Base-by-base conservation (phyloP, 2,888 invertebrate species). In the Beris chalybata region DNA sequence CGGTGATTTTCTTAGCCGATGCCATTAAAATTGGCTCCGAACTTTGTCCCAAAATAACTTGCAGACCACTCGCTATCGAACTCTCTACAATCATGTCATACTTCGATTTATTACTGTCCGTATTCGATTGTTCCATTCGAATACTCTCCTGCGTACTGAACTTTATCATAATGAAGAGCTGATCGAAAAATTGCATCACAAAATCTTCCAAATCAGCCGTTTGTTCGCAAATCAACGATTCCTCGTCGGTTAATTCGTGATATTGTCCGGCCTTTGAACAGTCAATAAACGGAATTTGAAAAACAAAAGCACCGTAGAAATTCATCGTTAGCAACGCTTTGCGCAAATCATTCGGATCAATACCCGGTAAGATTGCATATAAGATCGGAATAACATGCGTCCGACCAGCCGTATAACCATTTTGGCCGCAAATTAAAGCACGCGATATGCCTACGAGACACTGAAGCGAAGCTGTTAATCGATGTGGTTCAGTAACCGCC, bases 201-300 rank as follows among this genome's bases (percentile, higher is more conserved):
- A 96, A 95, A 76, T 95, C 93, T 80, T 96, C 95, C 73, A 95
- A 89, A 72, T 89, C 89, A 1, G 93, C 92, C 0, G 94, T 92
- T 0, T 90, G 89, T 71, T 90, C 89, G 77, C 94, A 94, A 4
- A 88, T 83, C 29, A 85, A 77, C 22, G 85, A 82, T 74, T 95
- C 95, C 67, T 90, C 88, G 74, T 92, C 92, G 0, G 90, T 89
- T 69, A 95, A 82, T 75, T 90, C 87, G 75, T 87, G 85, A 72
- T 87, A 78, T 65, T 87, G 85, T 45, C 85, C 82, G 3, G 93
- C 92, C 12, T 87, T 85, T 5, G 95, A 94, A 70, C 92, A 94
- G 77, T 97, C 93, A 5, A 93, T 88, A 30, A 93, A 81, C 0
- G 95, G 93, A 31, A 95, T 87, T 82, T 94, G 85, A 71, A 88